Evolutionary conservation across 2,113 vertebrate genomes (phyloP).

Genomic region (Lasiurus cinereus): DNA sequence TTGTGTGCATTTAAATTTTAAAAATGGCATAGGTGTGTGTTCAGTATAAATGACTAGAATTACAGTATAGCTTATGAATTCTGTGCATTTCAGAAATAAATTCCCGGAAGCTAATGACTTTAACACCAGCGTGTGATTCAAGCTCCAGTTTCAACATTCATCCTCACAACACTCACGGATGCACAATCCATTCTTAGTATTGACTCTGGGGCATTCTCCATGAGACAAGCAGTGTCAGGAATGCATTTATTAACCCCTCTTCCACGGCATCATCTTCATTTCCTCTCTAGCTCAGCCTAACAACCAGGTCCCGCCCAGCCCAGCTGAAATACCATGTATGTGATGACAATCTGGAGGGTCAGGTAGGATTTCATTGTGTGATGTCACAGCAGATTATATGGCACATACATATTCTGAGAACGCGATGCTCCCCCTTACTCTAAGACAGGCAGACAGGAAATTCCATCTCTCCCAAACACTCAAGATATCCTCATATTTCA

Average conservation of each 20-base stretch:
- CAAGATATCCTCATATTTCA: neutral
- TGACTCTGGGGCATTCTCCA: neutral
- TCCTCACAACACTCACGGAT: neutral
- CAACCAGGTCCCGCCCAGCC: neutral
- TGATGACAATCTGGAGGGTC: neutral
- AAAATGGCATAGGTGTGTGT: constrained; percentile 31
- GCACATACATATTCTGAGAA: neutral
- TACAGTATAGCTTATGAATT: neutral
- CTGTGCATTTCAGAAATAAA: neutral
- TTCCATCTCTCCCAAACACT: neutral
- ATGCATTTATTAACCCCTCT: neutral
- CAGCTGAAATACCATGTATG: neutral
- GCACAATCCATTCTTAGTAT: neutral
- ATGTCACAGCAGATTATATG: neutral
- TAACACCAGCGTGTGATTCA: neutral
- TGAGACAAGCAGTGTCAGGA: rapidly evolving
- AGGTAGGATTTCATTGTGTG: rapidly evolving
- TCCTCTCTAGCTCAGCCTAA: neutral
- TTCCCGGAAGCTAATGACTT: neutral
- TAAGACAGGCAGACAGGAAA: neutral
- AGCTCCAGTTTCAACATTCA: neutral
- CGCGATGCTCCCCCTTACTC: rapidly evolving
- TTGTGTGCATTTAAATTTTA: constrained; percentile 53
- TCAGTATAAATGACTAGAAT: constrained; percentile 44
- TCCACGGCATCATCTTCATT: neutral